Evolutionary conservation across 2,888 invertebrate genomes (phyloP), one percentile per base, ranked within the genome.

Genomic region (Spicauda simplicius): DNA sequence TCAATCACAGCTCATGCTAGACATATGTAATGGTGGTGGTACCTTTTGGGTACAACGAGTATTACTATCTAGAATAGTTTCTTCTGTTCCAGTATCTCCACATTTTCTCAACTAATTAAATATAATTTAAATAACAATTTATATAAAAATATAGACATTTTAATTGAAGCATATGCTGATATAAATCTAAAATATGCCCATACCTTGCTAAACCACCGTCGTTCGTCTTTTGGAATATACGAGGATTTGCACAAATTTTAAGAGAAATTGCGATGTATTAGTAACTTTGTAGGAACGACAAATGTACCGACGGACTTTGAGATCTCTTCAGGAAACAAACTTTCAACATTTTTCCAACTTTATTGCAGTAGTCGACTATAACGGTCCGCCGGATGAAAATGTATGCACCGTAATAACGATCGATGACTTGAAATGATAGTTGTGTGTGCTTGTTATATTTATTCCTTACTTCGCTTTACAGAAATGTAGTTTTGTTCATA

Each of bases 261-360:
- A 41, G 41, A 41, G 14, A 41, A 41, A 41, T 41, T 41, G 41
- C 14, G 41, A 2, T 41, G 12, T 41, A 41, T 41, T 14, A 41
- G 14, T 14, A 41, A 41, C 41, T 41, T 45, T 45, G n/a, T 45
- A 45, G 14, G 41, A n/a, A 45, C 45, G n/a, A 11, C 11, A n/a
- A n/a, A 45, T 45, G 8, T 45, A 45, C 45, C n/a, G 7, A 45
- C 45, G 6, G 45, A 45, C 45, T 45, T 45, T n/a, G 14, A 14
- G 8, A 41, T 45, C 45, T 45, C n/a, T 45, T n/a, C 45, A 20
- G 20, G 20, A 20, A 58, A 58, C 58, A 58, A 58, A 58, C 58
- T 58, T 58, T 14, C 45, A 8, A 58, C 58, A 58, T 58, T 45
- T 58, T 14, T 58, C 58, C n/a, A 25, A 58, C 4, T 45, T 58